Percentiles rank a stretch among this genome's conserved stretches.
phyloP scores from a whole-genome alignment of 2,113 vertebrate species.

The Origma solitaria region DNA sequence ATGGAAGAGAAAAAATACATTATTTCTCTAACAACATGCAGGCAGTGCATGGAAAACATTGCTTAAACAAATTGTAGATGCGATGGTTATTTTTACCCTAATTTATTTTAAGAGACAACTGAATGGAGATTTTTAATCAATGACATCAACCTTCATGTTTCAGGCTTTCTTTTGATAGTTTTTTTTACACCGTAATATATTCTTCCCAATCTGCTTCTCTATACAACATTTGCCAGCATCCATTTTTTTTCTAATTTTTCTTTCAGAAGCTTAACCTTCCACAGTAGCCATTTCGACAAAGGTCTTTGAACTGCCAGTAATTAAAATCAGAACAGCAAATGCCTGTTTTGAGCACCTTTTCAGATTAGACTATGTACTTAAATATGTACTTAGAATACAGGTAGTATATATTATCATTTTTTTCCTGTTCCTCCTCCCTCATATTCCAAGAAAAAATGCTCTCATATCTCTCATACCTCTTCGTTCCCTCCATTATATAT shows the following conservation, averaged over 20 bases:
- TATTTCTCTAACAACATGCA: neutral
- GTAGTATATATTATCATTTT: neutral
- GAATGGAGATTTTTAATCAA: neutral
- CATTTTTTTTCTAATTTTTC: neutral
- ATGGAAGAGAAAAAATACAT: neutral
- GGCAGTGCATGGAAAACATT: neutral
- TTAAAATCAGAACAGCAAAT: neutral
- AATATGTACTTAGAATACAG: neutral
- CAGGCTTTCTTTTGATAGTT: neutral
- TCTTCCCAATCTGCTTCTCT: neutral
- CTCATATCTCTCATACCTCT: neutral
- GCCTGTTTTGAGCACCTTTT: neutral
- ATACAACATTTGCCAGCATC: neutral
- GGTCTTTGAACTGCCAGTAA: neutral
- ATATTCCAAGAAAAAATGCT: neutral
- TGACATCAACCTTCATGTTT: neutral
- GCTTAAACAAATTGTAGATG: neutral
- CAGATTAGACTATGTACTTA: neutral
- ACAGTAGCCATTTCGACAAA: neutral
- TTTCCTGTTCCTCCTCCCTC: accelerated
- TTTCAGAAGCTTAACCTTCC: neutral
- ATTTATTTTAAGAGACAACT: neutral
- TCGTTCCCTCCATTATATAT: neutral
- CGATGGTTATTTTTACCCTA: accelerated
- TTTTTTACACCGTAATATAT: neutral